Conservation (phyloP, 2,113 vertebrate genomes). For the Pollimyrus isidori region DNA sequence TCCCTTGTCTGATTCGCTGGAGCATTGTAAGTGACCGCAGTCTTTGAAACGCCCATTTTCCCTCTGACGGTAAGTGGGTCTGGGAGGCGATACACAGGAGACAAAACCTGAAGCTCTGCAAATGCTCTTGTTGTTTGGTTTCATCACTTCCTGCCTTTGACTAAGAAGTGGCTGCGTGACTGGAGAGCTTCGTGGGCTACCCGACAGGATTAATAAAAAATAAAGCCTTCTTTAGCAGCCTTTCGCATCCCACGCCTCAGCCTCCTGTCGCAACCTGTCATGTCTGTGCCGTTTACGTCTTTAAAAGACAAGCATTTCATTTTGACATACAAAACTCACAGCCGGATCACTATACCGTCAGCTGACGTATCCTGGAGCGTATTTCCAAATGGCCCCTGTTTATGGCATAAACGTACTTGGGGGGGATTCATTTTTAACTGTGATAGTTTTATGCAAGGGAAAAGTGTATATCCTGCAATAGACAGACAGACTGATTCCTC, state of each 20-base stretch:
- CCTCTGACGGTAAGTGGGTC: not conserved
- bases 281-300: not conserved
- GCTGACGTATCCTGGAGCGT: not conserved
- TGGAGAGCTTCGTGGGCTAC: not conserved
- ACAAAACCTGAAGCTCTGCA: not conserved
- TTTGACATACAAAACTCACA: not conserved
- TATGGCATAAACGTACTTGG: not conserved
- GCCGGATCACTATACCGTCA: not conserved
- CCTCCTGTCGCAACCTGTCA: not conserved
- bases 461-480: not conserved
- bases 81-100: not conserved
- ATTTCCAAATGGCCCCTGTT: not conserved
- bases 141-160: conserved; percentile 3
- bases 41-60: not conserved
- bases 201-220: not conserved
- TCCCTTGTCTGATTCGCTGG: not conserved
- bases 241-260: not conserved
- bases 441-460: not conserved
- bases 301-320: not conserved
- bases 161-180: not conserved
- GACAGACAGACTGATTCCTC: not conserved
- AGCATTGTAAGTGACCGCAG: not conserved
- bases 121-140: not conserved
- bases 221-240: not conserved
- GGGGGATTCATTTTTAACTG: not conserved